A percentile compares a stretch with the other conserved stretches of the same genome.
Conservation (phyloP, 2,113 vertebrate genomes). For the Fulmarus glacialis region DNA sequence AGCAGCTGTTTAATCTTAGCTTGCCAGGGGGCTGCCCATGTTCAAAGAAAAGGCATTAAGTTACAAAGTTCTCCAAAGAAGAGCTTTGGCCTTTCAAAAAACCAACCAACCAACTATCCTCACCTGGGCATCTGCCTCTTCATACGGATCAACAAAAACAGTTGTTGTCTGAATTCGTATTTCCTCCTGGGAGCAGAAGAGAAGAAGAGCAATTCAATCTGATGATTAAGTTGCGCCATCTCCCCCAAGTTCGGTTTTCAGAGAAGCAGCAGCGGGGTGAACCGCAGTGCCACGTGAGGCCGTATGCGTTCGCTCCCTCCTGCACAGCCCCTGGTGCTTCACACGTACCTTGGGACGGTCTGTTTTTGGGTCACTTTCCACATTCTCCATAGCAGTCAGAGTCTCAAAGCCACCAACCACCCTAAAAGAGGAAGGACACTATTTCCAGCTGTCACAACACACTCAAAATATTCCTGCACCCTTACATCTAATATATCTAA, state of each 20-base stretch:
- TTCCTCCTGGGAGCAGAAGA: constrained; percentile 81
- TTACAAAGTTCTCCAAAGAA: background rate
- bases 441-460: background rate
- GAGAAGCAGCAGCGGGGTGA: background rate
- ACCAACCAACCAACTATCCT: background rate
- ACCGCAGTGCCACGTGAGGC: background rate
- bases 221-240: background rate
- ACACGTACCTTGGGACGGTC: constrained; percentile 91
- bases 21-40: background rate
- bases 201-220: background rate
- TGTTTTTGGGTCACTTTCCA: constrained; percentile 92
- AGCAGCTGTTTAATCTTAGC: background rate
- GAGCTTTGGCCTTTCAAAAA: background rate
- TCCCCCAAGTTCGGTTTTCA: background rate
- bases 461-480: background rate
- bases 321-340: background rate
- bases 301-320: fast-evolving
- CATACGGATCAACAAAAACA: constrained; percentile 95
- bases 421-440: constrained; percentile 59
- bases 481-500: background rate
- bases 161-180: constrained; percentile 83
- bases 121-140: constrained; percentile 95
- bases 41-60: background rate
- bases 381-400: constrained; percentile 94
- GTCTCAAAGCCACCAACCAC: constrained; percentile 96